Conservation (phyloP, 2,113 vertebrate species). For the Atherinomorus stipes region DNA sequence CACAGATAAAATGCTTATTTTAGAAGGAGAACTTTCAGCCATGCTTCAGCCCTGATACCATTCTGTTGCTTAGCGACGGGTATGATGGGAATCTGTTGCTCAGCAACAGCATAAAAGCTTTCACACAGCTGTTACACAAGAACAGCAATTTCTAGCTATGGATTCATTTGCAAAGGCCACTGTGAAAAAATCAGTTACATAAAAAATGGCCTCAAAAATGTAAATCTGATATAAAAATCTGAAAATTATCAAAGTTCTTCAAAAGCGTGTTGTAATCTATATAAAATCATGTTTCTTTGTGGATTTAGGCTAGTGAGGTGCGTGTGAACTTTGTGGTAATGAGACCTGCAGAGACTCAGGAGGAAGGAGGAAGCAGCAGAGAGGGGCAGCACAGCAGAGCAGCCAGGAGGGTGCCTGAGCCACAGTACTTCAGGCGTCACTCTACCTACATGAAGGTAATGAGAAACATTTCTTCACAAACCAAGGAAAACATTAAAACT, state of each 20-base stretch:
- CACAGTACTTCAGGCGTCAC: slow-evolving; percentile 84
- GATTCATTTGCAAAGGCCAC: neutral
- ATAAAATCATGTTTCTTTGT: neutral
- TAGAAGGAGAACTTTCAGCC: too few relatives aligned
- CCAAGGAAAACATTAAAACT: neutral
- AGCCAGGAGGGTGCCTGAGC: slow-evolving; percentile 78
- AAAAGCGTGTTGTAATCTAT: neutral
- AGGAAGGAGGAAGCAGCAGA: slow-evolving; percentile 82
- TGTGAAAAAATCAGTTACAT: too few relatives aligned
- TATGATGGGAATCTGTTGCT: too few relatives aligned
- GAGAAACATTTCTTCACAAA: neutral
- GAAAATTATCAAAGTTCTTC: neutral
- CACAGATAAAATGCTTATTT: neutral
- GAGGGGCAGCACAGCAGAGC: slow-evolving; percentile 80
- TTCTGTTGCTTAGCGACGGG: too few relatives aligned
- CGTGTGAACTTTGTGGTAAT: slow-evolving; percentile 92
- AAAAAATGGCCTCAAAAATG: too few relatives aligned
- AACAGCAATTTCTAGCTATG: too few relatives aligned
- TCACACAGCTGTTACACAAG: too few relatives aligned
- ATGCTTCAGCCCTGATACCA: too few relatives aligned
- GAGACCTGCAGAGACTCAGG: slow-evolving; percentile 81
- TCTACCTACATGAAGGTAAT: slow-evolving; percentile 88
- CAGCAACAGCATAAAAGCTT: too few relatives aligned
- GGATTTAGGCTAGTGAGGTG: slow-evolving; percentile 86
- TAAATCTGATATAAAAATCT: too few relatives aligned